phyloP scores from a whole-genome alignment of 2,797 vertebrate genomes.

The Zalophus californianus region DNA sequence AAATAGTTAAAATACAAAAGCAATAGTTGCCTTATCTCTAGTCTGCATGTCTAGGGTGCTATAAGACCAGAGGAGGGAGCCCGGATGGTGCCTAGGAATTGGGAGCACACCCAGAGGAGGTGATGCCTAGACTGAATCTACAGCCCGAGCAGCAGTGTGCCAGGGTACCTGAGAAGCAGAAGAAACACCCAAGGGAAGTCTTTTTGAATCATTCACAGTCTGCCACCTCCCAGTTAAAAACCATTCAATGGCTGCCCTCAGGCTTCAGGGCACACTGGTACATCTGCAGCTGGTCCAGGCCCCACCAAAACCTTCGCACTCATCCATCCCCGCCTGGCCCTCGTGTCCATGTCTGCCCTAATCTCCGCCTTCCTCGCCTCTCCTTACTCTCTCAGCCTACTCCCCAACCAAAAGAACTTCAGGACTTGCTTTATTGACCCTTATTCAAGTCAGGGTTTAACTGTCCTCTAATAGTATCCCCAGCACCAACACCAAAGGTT shows the following conservation, averaged over 20 bases:
- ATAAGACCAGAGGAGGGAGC: not conserved
- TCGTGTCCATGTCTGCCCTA: not conserved
- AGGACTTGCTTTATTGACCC: not conserved
- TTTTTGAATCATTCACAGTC: not conserved
- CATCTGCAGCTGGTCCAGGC: not conserved
- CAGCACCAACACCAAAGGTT: not conserved
- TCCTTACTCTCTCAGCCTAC: not conserved
- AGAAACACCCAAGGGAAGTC: not conserved
- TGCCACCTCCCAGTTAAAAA: not conserved
- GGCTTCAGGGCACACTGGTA: not conserved
- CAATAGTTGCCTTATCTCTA: not conserved
- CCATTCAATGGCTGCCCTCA: not conserved
- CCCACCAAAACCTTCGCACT: not conserved
- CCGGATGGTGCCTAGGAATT: accelerated
- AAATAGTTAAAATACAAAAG: slow-evolving; percentile 27
- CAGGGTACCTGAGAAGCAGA: not conserved
- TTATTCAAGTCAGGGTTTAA: not conserved
- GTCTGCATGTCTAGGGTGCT: not conserved
- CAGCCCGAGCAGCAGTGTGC: not conserved
- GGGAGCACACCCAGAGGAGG: not conserved
- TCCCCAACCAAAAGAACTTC: not conserved
- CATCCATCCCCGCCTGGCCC: too few species aligned
- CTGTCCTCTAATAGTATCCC: not conserved
- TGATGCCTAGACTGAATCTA: not conserved
- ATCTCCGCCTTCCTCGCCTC: not conserved